Evolutionary conservation across 1,140 invertebrate genomes (phyloP), one percentile per base, ranked within the genome.

Genomic region (Uloborus diversus): DNA sequence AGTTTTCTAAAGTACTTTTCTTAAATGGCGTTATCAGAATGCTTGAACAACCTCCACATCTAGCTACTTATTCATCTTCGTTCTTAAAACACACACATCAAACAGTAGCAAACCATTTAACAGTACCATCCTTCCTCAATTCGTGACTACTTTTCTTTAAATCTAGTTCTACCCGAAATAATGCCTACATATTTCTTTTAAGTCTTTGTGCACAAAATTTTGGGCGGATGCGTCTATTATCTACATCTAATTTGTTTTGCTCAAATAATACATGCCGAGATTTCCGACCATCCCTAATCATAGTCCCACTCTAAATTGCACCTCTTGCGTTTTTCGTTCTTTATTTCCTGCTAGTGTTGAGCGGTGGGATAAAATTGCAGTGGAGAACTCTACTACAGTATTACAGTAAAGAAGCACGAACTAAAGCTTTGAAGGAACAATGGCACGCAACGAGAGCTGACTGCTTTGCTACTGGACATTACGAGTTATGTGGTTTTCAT

Each of bases 321-420:
- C 49, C 66, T 32, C 42, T 32, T 70, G 49, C 66, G 66, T 70
- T 70, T 70, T 70, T 70, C 66, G 66, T 70, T 49, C 28, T n/a
- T 42, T 42, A 17, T 42, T 42, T 42, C 37, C 37, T 42, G 9
- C 2, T 2, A 42, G 37, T 42, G 37, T 42, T 42, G 37, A 42
- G 2, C 37, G 17, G 37, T 42, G 17, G 37, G 37, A 42, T 42
- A 13, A 42, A 42, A 42, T 42, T 42, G 37, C 9, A 13, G 17
- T 9, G 37, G 37, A n/a, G n/a, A n/a, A 17, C 2, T 17, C 27
- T 32, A 57, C 49, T 35, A 70, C 49, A 33, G 66, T 70, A 51
- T 70, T 70, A 70, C 32, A 70, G 51, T 70, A 70, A 70, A 70
- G 27, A 33, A 30, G 66, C 66, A 70, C 51, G 49, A 35, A 66